Base-by-base conservation (phyloP, 1,140 invertebrate species). In the Oncopodura yosiiana region DNA sequence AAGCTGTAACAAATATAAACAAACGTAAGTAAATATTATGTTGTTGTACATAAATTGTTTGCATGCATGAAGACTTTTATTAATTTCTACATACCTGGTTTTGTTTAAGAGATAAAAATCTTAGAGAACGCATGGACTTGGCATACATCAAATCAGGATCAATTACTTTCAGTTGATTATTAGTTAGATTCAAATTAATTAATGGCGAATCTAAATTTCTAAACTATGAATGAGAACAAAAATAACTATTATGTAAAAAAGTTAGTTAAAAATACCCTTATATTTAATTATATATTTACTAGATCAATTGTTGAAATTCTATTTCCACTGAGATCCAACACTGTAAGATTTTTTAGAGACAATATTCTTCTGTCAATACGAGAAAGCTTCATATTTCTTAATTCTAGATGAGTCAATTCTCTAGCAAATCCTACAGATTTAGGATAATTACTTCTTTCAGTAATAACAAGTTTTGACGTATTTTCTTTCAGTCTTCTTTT, bases 381-480 rank as follows among this genome's bases (percentile, higher is more conserved):
- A 12, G 19, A 30, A 2, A 56, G 27, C 4, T 21, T 19, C 26
- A 50, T 18, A 26, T 37, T 43, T 4, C 19, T 12, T 3, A 56
- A 29, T n/a, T 8, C 26, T 23, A 56, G 21, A 9, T 30, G 16
- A 9, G 50, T 21, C 14, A 45, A 8, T 3, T 19, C 2, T 0
- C 3, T 4, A n/a, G 30, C 14, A 51, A 56, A 44, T 19, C 37
- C 38, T n/a, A n/a, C n/a, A n/a, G n/a, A n/a, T n/a, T 45, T 43
- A 1, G 54, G 54, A 37, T 56, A 56, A 44, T 56, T 51, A 12
- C 26, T 49, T n/a, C 46, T 44, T 2, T 43, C 27, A n/a, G 4
- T 12, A 1, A 49, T 32, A 12, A 19, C 9, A 19, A 56, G 11
- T 1, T 29, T 14, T 8, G 3, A 2, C 23, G 12, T 2, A 21